These are phyloP conservation scores for Drosophila eohydei DNA, from an alignment of 2,888 invertebrate genomes.

Conservation along the genomic window DNA sequence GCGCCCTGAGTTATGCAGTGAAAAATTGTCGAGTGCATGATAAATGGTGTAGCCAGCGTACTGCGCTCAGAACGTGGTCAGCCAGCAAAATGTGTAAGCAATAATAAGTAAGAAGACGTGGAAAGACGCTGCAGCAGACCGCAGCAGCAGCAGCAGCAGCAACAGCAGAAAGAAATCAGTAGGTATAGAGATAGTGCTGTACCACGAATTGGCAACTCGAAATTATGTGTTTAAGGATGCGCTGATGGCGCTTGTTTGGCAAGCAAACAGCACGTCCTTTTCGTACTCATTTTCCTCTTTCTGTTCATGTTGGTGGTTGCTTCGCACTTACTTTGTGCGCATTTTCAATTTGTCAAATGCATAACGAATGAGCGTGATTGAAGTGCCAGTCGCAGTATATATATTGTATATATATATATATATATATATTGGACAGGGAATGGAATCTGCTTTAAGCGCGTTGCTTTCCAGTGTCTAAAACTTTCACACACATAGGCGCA, in stretches of 20 bases:
- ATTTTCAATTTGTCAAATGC: constrained; percentile 80
- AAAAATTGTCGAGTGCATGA: constrained; percentile 71
- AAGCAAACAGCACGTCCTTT: constrained; percentile 65
- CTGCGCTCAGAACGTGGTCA: constrained; percentile 66
- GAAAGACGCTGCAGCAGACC: constrained; percentile 17
- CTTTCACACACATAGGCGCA: constrained; percentile 6
- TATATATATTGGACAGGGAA: constrained; percentile 10
- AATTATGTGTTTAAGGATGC: constrained; percentile 66
- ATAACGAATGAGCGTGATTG: constrained; percentile 77
- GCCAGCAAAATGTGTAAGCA: constrained; percentile 53
- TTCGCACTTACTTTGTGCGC: constrained; percentile 67
- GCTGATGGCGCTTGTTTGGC: constrained; percentile 67
- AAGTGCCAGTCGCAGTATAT: constrained; percentile 65
- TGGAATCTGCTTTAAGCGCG: constrained; percentile 30
- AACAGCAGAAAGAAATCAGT: constrained; percentile 9
- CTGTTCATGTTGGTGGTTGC: constrained; percentile 29
- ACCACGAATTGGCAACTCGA: constrained; percentile 24
- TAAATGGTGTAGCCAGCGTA: constrained; percentile 54
- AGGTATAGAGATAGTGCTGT: constrained; percentile 17
- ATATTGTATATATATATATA: not conserved
- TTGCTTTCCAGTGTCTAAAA: constrained; percentile 34
- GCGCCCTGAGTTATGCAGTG: constrained; percentile 75
- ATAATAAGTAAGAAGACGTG: constrained; percentile 53
- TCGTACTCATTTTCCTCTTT: constrained; percentile 3
- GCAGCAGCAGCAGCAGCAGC: not conserved